Percentiles rank a stretch among this genome's conserved stretches.
phyloP scores from a whole-genome alignment of 2,797 vertebrate genomes.

The Gadopsis bispinosus region DNA sequence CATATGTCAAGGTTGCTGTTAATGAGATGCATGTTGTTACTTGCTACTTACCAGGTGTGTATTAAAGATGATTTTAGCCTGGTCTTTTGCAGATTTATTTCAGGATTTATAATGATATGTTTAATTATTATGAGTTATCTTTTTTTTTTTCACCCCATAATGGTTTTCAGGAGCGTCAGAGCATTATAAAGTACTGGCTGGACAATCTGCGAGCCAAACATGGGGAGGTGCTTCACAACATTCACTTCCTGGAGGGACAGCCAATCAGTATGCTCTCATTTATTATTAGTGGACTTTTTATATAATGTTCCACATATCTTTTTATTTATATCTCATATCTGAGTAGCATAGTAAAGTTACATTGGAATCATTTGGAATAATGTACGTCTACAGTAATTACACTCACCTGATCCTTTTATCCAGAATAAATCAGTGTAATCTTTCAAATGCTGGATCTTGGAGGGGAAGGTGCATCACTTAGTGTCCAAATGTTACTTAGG shows the following conservation, averaged over 20 bases:
- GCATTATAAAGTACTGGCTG: slow-evolving; percentile 94
- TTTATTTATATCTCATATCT: not conserved
- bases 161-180: slow-evolving; percentile 90
- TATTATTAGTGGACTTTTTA: not conserved
- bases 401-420: not conserved
- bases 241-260: slow-evolving; percentile 94
- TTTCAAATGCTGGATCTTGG: not conserved
- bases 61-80: not conserved
- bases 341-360: not conserved
- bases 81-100: not conserved
- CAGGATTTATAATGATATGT: not conserved
- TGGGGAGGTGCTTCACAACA: slow-evolving; percentile 93
- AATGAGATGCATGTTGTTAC: not conserved
- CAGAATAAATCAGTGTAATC: not conserved
- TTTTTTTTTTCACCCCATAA: not conserved
- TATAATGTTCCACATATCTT: not conserved
- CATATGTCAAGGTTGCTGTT: not conserved
- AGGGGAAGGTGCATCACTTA: not conserved
- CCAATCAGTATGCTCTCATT: slow-evolving; percentile 89
- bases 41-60: not conserved
- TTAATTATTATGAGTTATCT: not conserved
- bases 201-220: slow-evolving; percentile 94
- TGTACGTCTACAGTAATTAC: not conserved
- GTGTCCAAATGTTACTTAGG: not conserved
- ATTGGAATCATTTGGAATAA: not conserved